Evolutionary conservation across 2,888 invertebrate genomes (phyloP).

Genomic region (Drosophila sordidapex): DNA sequence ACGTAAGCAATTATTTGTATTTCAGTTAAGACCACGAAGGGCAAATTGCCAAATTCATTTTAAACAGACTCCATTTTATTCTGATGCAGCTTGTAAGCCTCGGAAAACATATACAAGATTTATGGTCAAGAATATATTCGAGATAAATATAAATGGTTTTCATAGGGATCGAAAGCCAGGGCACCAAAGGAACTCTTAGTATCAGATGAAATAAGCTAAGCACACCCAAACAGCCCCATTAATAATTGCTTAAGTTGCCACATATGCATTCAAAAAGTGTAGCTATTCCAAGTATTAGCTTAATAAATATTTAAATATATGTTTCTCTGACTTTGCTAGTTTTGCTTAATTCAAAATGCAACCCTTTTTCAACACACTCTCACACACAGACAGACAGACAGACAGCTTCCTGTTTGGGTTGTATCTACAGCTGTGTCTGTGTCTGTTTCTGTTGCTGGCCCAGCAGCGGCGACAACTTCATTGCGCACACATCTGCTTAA

Average conservation of each 20-base stretch:
- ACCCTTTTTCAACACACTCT: neutral
- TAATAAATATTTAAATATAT: neutral
- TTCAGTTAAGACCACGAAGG: neutral
- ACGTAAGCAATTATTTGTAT: neutral
- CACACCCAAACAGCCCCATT: fast-evolving
- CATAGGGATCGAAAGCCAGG: neutral
- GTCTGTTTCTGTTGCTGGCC: conserved; percentile 18
- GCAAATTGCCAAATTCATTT: neutral
- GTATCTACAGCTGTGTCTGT: neutral
- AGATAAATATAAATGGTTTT: neutral
- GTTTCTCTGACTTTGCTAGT: neutral
- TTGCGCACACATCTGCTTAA: conserved; percentile 32
- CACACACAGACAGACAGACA: too few species aligned
- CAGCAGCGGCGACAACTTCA: conserved; percentile 18
- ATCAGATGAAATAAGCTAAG: neutral
- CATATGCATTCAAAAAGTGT: neutral
- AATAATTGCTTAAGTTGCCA: neutral
- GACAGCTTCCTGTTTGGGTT: conserved; percentile 35
- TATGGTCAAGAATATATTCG: neutral
- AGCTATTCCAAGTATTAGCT: neutral
- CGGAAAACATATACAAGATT: neutral
- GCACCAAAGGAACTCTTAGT: neutral
- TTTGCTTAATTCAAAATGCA: conserved; percentile 20
- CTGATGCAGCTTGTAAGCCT: neutral
- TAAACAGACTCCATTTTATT: neutral